These are phyloP conservation scores for Salpingus planirostris DNA, from an alignment of 2,888 invertebrate genomes.

Conservation along the genomic window DNA sequence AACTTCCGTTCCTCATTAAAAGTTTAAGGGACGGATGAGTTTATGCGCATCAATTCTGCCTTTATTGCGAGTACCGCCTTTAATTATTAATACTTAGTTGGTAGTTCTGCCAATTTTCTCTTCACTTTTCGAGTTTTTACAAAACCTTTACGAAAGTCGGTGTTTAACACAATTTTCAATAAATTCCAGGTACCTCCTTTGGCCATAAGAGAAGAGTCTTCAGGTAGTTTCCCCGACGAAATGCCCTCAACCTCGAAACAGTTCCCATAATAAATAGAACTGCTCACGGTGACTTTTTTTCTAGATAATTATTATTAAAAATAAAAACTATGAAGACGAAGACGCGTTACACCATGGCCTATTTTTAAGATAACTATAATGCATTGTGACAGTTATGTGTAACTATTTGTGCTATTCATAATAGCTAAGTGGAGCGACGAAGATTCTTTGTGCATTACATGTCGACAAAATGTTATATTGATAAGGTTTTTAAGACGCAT, in stretches of 20 bases:
- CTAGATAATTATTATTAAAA: constrained; percentile 3
- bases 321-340: constrained; percentile 5
- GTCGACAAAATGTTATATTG: too few species aligned
- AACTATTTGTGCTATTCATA: constrained; percentile 10
- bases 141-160: too few species aligned
- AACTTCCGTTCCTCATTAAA: too few species aligned
- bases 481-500: too few species aligned
- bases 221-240: constrained; percentile 39
- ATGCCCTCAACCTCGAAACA: constrained; percentile 41
- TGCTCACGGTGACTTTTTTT: constrained; percentile 6
- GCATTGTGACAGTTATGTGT: constrained; percentile 10
- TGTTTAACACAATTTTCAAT: too few species aligned
- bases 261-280: constrained; percentile 19
- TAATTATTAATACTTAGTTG: too few species aligned
- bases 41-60: too few species aligned
- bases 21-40: too few species aligned
- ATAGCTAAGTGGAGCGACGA: too few species aligned
- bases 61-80: too few species aligned
- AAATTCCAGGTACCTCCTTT: constrained; percentile 40
- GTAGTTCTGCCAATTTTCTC: constrained; percentile 1
- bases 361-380: constrained; percentile 3
- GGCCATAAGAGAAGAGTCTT: constrained; percentile 39
- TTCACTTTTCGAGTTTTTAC: too few species aligned
- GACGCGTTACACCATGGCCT: constrained; percentile 6
- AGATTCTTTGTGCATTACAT: too few species aligned